Conservation (phyloP, 1,140 invertebrate genomes). For the Condylostylus longicornis region DNA sequence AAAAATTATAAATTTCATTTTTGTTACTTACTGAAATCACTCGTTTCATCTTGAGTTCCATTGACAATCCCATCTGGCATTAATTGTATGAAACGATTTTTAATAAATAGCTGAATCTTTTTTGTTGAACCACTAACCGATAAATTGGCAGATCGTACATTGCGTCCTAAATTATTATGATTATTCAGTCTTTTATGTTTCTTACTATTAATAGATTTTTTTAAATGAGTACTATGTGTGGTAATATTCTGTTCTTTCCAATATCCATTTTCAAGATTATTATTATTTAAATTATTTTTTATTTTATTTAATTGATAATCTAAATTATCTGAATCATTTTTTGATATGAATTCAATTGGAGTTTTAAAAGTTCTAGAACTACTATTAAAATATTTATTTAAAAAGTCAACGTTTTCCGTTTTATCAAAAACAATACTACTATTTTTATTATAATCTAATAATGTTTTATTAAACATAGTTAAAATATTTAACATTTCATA, state of each 20-base stretch:
- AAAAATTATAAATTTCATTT: conserved; percentile 5
- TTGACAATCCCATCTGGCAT: conserved; percentile 64
- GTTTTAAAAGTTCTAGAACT: too few species aligned
- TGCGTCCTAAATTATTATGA: conserved; percentile 29
- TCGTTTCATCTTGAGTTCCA: conserved; percentile 54
- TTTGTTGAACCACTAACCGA: conserved; percentile 51
- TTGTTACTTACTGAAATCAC: conserved; percentile 61
- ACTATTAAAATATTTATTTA: too few species aligned
- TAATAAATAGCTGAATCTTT: conserved; percentile 66
- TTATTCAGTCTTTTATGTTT: conserved; percentile 32
- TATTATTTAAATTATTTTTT: too few species aligned
- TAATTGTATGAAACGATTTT: conserved; percentile 60
- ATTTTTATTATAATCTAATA: too few species aligned
- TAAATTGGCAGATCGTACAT: conserved; percentile 49
- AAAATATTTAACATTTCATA: too few species aligned
- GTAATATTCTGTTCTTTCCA: not conserved
- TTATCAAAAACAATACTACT: too few species aligned
- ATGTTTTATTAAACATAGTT: too few species aligned
- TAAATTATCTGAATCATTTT: too few species aligned
- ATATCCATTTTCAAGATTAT: too few species aligned
- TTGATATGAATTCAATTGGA: too few species aligned
- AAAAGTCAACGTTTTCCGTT: too few species aligned
- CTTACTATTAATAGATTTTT: conserved; percentile 17
- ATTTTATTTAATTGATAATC: too few species aligned
- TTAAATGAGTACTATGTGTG: not conserved